Base-by-base conservation (phyloP, 2,113 vertebrate species). In the Choloepus hoffmanni region DNA sequence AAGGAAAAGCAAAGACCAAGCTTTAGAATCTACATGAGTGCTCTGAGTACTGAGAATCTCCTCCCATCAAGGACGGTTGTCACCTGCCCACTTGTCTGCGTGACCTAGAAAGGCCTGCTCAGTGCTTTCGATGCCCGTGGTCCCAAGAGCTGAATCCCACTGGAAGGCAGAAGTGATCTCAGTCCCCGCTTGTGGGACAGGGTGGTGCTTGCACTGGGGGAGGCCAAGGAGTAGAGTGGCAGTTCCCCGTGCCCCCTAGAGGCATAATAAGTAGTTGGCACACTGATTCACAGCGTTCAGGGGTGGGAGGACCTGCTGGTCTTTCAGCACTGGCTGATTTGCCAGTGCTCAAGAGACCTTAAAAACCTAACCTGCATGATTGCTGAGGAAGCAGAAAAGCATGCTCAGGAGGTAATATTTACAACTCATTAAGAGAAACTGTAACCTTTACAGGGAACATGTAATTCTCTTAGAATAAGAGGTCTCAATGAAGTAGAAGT, bases 201-300 rank as follows among this genome's bases (percentile, higher is more conserved):
- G 2, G 26, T 24, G 11, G 14, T 82, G 19, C 62, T 60, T 70
- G 2, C 30, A 7, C 16, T 1, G 36, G 26, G 7, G 8, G 36
- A 48, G 19, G 19, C 11, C 40, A 40, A 40, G 43, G 18, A n/a
- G 7, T 18, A 15, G 33, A 23, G 13, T 21, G 33, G 19, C 3
- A 1, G 3, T 36, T 84, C 43, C 86, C 2, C 11, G 0, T 15
- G 14, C 6, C 11, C 1, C 23, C 4, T 26, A 58, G 18, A 55
- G 30, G 11, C 16, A 28, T 70, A 4, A 70, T 10, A 24, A 4
- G 63, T 13, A 28, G 65, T 62, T 58, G 24, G 0, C 0, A 1
- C 50, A 60, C 14, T 1, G 28, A 77, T 28, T 82, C 53, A 18
- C 45, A 48, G 50, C 7, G 48, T 43, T 58, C 19, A 18, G 19